Base-by-base conservation (phyloP, 2,888 invertebrate species). In the Iphiclides podalirius region DNA sequence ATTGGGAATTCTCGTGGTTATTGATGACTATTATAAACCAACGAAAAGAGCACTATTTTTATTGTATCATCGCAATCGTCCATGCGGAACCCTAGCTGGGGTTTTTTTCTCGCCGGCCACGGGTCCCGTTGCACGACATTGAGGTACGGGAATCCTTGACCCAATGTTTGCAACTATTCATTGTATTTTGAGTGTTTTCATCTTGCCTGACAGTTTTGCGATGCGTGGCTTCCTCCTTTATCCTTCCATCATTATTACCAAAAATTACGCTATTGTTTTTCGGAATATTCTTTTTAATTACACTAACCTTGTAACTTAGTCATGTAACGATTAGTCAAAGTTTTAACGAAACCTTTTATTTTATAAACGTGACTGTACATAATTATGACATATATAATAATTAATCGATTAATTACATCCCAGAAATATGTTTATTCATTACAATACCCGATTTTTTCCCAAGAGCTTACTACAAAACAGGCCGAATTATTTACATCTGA, bases 61-160 rank as follows among this genome's bases (percentile, higher is more conserved):
- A 20, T 6, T 20, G 20, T 15, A 4, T 26, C 26, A 35, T 13
- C 26, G 8, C 15, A 12, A 17, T 13, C 26, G 17, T 14, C 59
- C 56, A 46, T 53, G 48, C 52, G 52, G 53, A 50, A 54, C 52
- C 55, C 53, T 52, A 33, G 12, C 3, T n/a, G 20, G 34, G 3
- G 23, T 26, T 42, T 41, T 48, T 26, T 36, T 39, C 34, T 14
- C 28, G 11, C 16, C 34, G 16, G 36, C 34, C 34, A 41, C 49
- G 49, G 44, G 43, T 43, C 61, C 62, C 67, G 66, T 71, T 71
- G 63, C 51, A 52, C 54, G 65, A 61, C 67, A 69, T 67, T 63
- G 67, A 65, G 57, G 47, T 39, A 48, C 51, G 51, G 53, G 60
- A 62, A 67, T 57, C 76, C 75, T 79, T 79, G 77, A 76, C 75